Conservation (phyloP, 37 sponge, comb jelly and placozoan species). For the Agelas oroides region DNA sequence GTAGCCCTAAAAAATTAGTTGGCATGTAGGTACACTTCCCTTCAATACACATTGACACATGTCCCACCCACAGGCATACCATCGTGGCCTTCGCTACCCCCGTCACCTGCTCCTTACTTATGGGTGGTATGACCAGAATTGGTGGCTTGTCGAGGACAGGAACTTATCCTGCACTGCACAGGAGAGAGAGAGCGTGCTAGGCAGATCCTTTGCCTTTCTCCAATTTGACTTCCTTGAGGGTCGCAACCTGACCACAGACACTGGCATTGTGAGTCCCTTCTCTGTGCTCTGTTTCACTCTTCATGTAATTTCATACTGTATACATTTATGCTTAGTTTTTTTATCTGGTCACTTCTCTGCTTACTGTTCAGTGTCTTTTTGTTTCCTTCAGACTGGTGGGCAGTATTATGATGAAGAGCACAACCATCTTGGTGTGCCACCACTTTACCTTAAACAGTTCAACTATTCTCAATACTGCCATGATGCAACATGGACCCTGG, state of each 20-base stretch:
- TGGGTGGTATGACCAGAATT: constrained; percentile 25
- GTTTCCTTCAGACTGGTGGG: constrained; percentile 37
- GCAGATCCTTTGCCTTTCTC: constrained; percentile 15
- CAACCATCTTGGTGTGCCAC: background rate
- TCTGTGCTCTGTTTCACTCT: too few species aligned
- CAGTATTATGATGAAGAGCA: constrained; percentile 18
- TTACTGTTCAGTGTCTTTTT: too few species aligned
- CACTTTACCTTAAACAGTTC: background rate
- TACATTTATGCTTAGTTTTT: too few species aligned
- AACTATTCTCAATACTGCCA: constrained; percentile 1
- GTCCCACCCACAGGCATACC: constrained; percentile 27
- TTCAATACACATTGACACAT: too few species aligned
- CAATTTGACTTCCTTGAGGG: constrained; percentile 32
- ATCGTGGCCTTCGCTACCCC: background rate
- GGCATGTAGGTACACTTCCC: too few species aligned
- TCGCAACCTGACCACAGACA: background rate
- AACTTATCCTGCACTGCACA: constrained; percentile 18
- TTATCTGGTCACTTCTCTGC: too few species aligned
- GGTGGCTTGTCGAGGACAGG: constrained; percentile 18
- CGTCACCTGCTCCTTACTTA: constrained; percentile 28
- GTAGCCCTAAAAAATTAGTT: too few species aligned
- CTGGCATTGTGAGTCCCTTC: background rate
- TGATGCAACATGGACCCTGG: constrained; percentile 27
- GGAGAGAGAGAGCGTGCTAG: constrained; percentile 23
- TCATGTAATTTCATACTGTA: too few species aligned